These are phyloP conservation scores for Heteromyza rotundicornis DNA, from an alignment of 2,888 invertebrate species.

Conservation along the genomic window DNA sequence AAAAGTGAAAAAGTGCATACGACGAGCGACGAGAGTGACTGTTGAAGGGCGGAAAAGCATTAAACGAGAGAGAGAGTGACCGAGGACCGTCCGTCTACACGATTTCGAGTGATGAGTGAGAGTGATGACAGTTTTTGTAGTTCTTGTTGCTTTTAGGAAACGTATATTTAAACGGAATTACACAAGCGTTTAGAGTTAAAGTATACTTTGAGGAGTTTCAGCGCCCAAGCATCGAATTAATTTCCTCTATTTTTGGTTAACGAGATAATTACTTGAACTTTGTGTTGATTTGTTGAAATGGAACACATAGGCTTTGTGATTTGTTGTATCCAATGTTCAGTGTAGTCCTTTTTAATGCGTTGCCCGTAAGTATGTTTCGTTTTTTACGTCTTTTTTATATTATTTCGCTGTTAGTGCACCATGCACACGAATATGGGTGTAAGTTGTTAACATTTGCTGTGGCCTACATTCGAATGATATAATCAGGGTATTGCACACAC, in stretches of 20 bases:
- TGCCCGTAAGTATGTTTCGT: too few relatives aligned
- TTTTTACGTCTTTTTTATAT: too few relatives aligned
- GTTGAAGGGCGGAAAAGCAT: conserved; percentile 5
- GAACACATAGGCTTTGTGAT: too few relatives aligned
- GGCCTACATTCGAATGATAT: conserved; percentile 53
- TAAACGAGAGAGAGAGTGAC: conserved; percentile 10
- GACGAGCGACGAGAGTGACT: conserved; percentile 1
- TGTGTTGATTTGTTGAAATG: too few relatives aligned
- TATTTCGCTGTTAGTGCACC: conserved; percentile 16
- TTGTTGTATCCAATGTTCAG: too few relatives aligned
- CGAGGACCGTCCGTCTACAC: neutral
- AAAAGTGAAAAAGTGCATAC: conserved; percentile 13
- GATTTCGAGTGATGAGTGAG: neutral
- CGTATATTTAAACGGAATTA: neutral
- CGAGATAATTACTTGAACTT: too few relatives aligned
- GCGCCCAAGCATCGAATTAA: neutral
- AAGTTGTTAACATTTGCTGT: conserved; percentile 43
- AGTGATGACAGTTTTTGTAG: neutral
- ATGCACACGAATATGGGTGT: conserved; percentile 19
- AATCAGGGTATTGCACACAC: conserved; percentile 45
- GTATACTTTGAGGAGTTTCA: conserved; percentile 4
- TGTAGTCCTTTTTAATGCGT: too few relatives aligned
- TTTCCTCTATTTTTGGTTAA: too few relatives aligned
- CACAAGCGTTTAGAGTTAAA: neutral
- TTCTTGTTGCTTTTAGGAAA: too few relatives aligned